A percentile compares a stretch with the other conserved stretches of the same genome.
These are phyloP conservation scores for Andrena haemorrhoa DNA, from an alignment of 2,888 invertebrate genomes.

Conservation along the genomic window DNA sequence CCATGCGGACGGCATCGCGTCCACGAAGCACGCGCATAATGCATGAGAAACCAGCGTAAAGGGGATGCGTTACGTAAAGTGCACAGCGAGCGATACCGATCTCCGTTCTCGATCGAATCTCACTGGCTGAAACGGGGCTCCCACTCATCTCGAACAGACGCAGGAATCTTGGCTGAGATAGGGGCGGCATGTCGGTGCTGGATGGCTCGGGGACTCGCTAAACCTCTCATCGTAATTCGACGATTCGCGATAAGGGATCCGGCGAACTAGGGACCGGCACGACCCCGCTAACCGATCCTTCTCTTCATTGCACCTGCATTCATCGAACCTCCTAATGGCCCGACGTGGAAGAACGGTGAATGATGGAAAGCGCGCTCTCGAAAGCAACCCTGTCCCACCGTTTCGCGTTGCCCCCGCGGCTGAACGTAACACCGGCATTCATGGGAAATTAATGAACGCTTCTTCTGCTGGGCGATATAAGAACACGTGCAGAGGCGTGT, in stretches of 20 bases:
- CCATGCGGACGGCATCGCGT: constrained; percentile 33
- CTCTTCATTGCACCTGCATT: constrained; percentile 3
- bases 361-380: constrained; percentile 38
- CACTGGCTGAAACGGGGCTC: constrained; percentile 54
- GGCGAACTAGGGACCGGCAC: constrained; percentile 11
- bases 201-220: constrained; percentile 60
- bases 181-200: constrained; percentile 25
- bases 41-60: constrained; percentile 57
- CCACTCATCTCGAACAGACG: constrained; percentile 47
- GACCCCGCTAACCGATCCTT: constrained; percentile 28
- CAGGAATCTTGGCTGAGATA: constrained; percentile 36
- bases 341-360: constrained; percentile 1
- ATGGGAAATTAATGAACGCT: constrained; percentile 58
- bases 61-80: constrained; percentile 76
- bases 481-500: background rate
- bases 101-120: constrained; percentile 70
- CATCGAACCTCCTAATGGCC: constrained; percentile 24
- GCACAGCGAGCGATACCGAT: constrained; percentile 75
- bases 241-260: constrained; percentile 69
- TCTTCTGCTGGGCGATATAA: background rate
- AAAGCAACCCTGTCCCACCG: constrained; percentile 49
- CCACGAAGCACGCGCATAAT: constrained; percentile 49
- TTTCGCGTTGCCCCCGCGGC: constrained; percentile 14
- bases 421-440: constrained; percentile 43
- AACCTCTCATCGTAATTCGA: constrained; percentile 68